Evolutionary conservation across 2,888 invertebrate species (phyloP).

Genomic region (Galeruca laticollis): DNA sequence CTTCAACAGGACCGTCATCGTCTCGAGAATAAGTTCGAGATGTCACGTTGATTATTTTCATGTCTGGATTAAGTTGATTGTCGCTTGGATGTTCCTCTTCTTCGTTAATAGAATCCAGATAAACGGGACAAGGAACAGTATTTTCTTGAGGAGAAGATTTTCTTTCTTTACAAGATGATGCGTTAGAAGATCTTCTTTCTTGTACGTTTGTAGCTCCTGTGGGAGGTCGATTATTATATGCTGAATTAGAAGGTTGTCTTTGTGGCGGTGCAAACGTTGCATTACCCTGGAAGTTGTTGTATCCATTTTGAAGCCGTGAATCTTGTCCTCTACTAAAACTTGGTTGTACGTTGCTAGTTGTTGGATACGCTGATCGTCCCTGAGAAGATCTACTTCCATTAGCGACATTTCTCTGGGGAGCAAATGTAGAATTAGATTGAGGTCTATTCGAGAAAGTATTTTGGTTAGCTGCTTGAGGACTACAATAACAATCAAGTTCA

Average conservation of each 20-base stretch:
- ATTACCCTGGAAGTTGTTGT: neutral
- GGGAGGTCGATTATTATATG: no score
- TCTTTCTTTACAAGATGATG: no score
- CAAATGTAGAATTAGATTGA: slow-evolving; percentile 4
- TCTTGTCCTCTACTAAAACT: no score
- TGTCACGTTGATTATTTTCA: neutral
- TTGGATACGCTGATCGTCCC: no score
- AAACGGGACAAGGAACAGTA: neutral
- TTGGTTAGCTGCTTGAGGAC: no score
- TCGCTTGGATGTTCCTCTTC: neutral
- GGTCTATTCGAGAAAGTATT: neutral
- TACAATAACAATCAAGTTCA: no score
- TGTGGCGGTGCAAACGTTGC: neutral
- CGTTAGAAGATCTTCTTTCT: no score
- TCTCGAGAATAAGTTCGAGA: neutral
- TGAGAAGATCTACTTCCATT: no score
- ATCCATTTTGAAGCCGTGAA: no score
- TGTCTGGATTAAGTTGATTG: neutral
- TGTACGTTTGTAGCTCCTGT: no score
- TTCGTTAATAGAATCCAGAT: slow-evolving; percentile 4
- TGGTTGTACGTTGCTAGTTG: no score
- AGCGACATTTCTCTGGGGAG: no score
- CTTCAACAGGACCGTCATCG: slow-evolving; percentile 7
- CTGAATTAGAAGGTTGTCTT: neutral
- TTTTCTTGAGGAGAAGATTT: neutral